Percentiles rank a stretch among this genome's conserved stretches.
phyloP scores from a whole-genome alignment of 2,888 invertebrate species.

The Muschampia plurimacula region DNA sequence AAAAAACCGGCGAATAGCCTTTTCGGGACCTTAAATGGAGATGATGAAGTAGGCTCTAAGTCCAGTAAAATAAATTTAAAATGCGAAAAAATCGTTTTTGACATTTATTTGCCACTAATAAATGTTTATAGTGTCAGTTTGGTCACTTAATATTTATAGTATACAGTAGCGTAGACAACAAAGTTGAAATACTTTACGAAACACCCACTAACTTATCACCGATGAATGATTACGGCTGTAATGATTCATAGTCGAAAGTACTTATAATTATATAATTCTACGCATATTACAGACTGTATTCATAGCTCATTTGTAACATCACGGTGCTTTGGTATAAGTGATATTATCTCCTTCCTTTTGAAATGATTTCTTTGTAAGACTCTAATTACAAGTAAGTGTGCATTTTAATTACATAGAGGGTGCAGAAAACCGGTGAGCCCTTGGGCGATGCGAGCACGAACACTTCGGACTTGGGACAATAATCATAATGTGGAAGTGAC shows the following conservation, averaged over 20 bases:
- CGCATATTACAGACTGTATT: slow-evolving; percentile 32
- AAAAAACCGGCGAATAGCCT: too few species aligned
- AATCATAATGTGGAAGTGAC: slow-evolving; percentile 37
- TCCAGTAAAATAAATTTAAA: not conserved
- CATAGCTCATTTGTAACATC: slow-evolving; percentile 56
- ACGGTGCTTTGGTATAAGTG: slow-evolving; percentile 54
- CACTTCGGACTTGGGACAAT: slow-evolving; percentile 50
- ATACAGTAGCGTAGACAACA: slow-evolving; percentile 5
- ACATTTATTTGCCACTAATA: not conserved
- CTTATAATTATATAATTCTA: slow-evolving; percentile 44
- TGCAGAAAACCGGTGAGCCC: slow-evolving; percentile 65
- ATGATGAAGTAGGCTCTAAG: too few species aligned
- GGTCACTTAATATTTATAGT: not conserved
- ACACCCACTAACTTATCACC: slow-evolving; percentile 22
- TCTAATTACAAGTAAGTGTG: slow-evolving; percentile 67
- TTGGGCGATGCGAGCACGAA: slow-evolving; percentile 51
- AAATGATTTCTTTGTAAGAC: slow-evolving; percentile 69
- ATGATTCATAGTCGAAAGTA: slow-evolving; percentile 35
- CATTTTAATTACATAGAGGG: slow-evolving; percentile 77
- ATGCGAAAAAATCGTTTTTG: not conserved
- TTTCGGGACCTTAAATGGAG: too few species aligned
- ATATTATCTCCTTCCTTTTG: slow-evolving; percentile 67
- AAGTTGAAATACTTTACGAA: slow-evolving; percentile 12
- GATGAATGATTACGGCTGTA: slow-evolving; percentile 20
- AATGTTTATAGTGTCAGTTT: not conserved